Evolutionary conservation across 2,888 invertebrate species (phyloP).

Genomic region (Nemapogon koenigi): DNA sequence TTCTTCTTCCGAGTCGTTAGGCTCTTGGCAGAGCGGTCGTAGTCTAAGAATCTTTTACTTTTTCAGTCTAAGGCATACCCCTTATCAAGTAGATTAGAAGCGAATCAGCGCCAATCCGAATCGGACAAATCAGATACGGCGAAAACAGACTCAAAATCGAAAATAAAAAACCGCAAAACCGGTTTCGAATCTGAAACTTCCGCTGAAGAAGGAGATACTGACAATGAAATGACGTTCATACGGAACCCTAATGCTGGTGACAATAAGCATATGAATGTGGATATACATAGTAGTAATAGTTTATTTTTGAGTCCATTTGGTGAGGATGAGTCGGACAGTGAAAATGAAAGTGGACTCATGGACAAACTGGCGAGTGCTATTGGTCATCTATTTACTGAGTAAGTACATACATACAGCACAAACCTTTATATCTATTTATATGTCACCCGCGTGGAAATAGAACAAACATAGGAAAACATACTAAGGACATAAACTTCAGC

Average conservation of each 20-base stretch:
- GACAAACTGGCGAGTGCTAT: slow-evolving; percentile 77
- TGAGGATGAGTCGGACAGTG: slow-evolving; percentile 75
- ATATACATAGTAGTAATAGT: slow-evolving; percentile 49
- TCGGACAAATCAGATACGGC: slow-evolving; percentile 25
- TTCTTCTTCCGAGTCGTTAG: no score
- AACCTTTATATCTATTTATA: no score
- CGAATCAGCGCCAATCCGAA: slow-evolving; percentile 27
- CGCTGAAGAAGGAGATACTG: slow-evolving; percentile 65
- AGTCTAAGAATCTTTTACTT: no score
- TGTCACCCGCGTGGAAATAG: no score
- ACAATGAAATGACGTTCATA: slow-evolving; percentile 68
- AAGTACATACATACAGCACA: no score
- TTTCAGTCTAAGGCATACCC: slow-evolving; percentile 64
- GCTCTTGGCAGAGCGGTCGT: no score
- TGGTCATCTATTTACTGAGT: slow-evolving; percentile 79
- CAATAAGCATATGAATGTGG: slow-evolving; percentile 33
- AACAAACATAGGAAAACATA: no score
- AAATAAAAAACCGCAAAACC: slow-evolving; percentile 28
- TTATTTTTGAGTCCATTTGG: slow-evolving; percentile 57
- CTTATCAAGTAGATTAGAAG: slow-evolving; percentile 49
- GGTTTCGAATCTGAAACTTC: slow-evolving; percentile 63
- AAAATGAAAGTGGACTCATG: slow-evolving; percentile 73
- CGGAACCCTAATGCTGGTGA: slow-evolving; percentile 40
- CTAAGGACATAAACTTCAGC: no score
- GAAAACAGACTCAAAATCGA: slow-evolving; percentile 12